phyloP scores from a whole-genome alignment of 64 coral and sea anemone genomes.

The Dendronephthya gigantea region DNA sequence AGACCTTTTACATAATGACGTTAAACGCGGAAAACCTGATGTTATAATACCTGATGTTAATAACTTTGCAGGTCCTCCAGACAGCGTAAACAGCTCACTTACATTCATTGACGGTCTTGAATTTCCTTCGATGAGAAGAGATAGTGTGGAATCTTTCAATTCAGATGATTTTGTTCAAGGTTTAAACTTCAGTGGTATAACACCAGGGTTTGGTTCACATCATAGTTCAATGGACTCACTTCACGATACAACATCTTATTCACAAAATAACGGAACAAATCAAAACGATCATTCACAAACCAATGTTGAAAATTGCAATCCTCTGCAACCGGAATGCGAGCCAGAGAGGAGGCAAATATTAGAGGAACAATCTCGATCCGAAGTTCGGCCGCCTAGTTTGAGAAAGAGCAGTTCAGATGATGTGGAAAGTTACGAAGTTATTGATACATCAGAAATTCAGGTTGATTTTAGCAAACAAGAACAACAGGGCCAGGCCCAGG shows the following conservation, averaged over 20 bases:
- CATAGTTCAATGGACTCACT: conserved; percentile 17
- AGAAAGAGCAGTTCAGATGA: not conserved
- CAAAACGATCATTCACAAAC: not conserved
- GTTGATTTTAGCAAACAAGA: not conserved
- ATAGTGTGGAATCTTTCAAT: conserved; percentile 7
- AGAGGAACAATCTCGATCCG: not conserved
- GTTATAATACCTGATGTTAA: no score
- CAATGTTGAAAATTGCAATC: not conserved
- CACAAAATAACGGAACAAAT: not conserved
- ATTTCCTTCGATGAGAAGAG: conserved; percentile 8
- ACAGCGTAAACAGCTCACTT: not conserved
- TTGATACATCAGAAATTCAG: not conserved
- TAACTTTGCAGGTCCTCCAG: not conserved
- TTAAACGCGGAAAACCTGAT: no score
- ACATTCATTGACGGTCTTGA: conserved; percentile 3
- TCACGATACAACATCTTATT: no score
- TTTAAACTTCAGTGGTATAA: not conserved
- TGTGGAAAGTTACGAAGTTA: not conserved
- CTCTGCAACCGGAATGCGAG: not conserved
- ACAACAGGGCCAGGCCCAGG: not conserved
- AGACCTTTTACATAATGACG: no score
- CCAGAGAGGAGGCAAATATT: not conserved
- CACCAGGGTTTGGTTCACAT: not conserved
- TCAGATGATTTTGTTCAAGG: not conserved
- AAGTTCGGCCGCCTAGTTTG: not conserved